Percentiles rank a stretch among this genome's conserved stretches.
Evolutionary conservation across 2,797 vertebrate species (phyloP).

Genomic region (Argentina silus): DNA sequence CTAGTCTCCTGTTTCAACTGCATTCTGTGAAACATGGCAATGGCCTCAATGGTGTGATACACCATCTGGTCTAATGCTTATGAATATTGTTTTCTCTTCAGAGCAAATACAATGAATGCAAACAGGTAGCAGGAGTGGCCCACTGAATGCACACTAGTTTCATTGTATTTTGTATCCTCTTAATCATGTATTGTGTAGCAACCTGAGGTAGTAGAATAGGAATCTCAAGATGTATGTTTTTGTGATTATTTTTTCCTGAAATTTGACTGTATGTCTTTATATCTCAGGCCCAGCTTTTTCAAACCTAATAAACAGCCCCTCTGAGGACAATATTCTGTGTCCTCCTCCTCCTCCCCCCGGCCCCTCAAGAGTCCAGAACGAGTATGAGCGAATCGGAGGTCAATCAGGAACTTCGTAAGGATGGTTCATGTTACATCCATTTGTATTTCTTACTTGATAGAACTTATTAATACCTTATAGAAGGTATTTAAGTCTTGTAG

Average conservation of each 20-base stretch:
- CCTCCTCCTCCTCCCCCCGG: slow-evolving; percentile 54
- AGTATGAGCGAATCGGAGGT: slow-evolving; percentile 79
- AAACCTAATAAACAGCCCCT: slow-evolving; percentile 54
- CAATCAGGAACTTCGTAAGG: slow-evolving; percentile 76
- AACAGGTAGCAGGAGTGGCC: too few species aligned
- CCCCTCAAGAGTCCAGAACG: slow-evolving; percentile 63
- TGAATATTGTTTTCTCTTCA: too few species aligned
- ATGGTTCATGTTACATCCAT: neutral
- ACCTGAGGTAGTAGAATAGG: neutral
- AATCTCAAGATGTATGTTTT: neutral
- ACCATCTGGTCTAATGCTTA: too few species aligned
- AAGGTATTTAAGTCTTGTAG: neutral
- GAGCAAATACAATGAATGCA: too few species aligned
- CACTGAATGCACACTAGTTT: too few species aligned
- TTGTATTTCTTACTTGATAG: neutral
- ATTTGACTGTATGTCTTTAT: neutral
- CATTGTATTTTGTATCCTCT: too few species aligned
- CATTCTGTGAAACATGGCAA: too few species aligned
- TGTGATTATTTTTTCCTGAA: neutral
- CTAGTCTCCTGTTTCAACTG: too few species aligned
- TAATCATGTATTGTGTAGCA: too few species aligned
- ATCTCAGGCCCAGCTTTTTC: slow-evolving; percentile 57
- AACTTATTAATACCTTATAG: too few species aligned
- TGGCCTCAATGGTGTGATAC: too few species aligned
- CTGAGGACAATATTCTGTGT: slow-evolving; percentile 63